Conservation (phyloP, 2,888 invertebrate genomes). For the Pyrochroa serraticornis region DNA sequence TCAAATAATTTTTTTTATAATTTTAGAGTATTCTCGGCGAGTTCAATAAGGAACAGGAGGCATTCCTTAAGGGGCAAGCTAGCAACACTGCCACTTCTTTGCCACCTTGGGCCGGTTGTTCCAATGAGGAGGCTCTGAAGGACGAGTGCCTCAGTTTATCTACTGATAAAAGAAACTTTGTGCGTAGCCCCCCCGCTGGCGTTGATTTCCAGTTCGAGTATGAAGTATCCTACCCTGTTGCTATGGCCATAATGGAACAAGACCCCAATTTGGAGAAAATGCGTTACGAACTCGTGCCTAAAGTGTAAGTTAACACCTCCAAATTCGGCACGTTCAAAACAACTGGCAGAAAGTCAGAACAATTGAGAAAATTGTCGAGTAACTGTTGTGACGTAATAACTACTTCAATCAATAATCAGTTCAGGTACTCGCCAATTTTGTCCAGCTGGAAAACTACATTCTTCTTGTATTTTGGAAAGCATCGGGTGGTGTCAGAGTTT, state of each 20-base stretch:
- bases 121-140: conserved; percentile 92
- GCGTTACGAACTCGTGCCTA: conserved; percentile 99
- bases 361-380: too few relatives aligned
- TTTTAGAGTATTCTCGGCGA: conserved; percentile 91
- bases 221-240: conserved; percentile 89
- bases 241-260: conserved; percentile 91
- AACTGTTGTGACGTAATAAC: too few relatives aligned
- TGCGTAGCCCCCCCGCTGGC: conserved; percentile 94
- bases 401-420: too few relatives aligned
- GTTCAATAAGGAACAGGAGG: conserved; percentile 96
- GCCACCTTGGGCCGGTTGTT: conserved; percentile 94
- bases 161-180: conserved; percentile 94
- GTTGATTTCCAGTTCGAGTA: conserved; percentile 96
- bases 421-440: too few relatives aligned
- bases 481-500: too few relatives aligned
- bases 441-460: too few relatives aligned
- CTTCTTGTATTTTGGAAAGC: too few relatives aligned
- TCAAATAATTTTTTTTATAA: conserved; percentile 18
- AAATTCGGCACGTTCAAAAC: neutral
- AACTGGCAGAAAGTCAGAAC: too few relatives aligned
- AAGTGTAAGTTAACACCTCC: conserved; percentile 77
- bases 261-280: conserved; percentile 97
- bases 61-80: conserved; percentile 89
- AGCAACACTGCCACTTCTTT: conserved; percentile 73
- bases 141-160: conserved; percentile 95